A percentile compares a stretch with the other conserved stretches of the same genome.
Evolutionary conservation across 2,797 vertebrate species (phyloP).

Genomic region (Syngnathus rostellatus): DNA sequence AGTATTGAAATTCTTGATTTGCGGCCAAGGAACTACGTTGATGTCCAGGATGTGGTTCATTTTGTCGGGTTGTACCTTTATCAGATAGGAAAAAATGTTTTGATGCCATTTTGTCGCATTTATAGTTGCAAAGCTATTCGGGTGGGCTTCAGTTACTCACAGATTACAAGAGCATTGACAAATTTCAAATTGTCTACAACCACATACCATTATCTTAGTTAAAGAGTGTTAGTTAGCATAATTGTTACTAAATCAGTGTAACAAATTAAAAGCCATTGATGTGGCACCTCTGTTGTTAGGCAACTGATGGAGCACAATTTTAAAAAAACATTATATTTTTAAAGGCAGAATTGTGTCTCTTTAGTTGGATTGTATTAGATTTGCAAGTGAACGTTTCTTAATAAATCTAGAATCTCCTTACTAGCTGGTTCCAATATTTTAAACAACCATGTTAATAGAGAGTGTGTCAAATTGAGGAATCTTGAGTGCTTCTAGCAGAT

Average conservation of each 20-base stretch:
- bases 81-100: neutral
- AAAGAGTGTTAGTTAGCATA: no score
- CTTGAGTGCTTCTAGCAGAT: conserved; percentile 38
- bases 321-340: neutral
- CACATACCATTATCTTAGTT: no score
- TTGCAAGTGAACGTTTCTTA: neutral
- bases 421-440: conserved; percentile 24
- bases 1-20: neutral
- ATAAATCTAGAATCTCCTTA: neutral
- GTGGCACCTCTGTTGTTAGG: no score
- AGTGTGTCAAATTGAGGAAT: conserved; percentile 13
- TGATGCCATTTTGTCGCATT: neutral
- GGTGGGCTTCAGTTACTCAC: neutral
- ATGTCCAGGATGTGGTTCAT: neutral
- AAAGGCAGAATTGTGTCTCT: neutral
- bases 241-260: no score
- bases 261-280: no score
- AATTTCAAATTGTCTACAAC: no score
- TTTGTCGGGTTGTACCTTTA: neutral
- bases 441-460: neutral
- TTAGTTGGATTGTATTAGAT: no score
- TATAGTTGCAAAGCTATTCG: neutral
- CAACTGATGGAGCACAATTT: neutral
- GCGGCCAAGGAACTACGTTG: neutral
- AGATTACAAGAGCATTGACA: neutral